Conservation (phyloP, 2,797 vertebrate genomes). For the Potorous gilbertii region DNA sequence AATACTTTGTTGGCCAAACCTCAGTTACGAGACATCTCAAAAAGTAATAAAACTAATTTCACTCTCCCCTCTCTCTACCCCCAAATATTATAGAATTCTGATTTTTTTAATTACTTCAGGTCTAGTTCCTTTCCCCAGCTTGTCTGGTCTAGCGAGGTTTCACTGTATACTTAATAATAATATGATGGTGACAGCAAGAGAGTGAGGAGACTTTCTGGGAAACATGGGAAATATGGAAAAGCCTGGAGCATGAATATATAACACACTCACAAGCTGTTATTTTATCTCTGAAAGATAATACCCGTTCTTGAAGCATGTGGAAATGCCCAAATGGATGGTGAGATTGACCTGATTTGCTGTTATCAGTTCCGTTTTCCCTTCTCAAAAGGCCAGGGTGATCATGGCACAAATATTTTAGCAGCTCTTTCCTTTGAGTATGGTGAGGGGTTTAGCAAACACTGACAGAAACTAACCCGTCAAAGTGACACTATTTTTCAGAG, state of each 20-base stretch:
- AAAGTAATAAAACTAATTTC: neutral
- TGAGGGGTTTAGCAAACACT: neutral
- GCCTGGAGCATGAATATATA: neutral
- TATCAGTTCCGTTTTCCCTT: neutral
- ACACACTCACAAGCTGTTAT: slow-evolving; percentile 7
- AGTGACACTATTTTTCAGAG: neutral
- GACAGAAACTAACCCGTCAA: neutral
- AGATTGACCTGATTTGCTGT: neutral
- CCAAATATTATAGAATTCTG: neutral
- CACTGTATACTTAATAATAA: neutral
- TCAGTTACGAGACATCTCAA: neutral
- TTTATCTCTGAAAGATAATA: slow-evolving; percentile 3
- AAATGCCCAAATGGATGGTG: slow-evolving; percentile 6
- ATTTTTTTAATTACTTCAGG: neutral
- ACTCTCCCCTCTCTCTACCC: neutral
- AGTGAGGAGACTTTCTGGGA: neutral
- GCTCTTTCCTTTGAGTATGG: neutral
- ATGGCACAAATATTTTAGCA: neutral
- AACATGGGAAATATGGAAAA: neutral
- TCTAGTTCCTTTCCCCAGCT: neutral
- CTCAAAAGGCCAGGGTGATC: neutral
- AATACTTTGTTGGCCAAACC: neutral
- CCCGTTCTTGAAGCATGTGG: neutral
- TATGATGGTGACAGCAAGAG: neutral
- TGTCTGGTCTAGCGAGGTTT: neutral